Base-by-base conservation (phyloP, 2,113 vertebrate genomes). In the Antigone vipio region DNA sequence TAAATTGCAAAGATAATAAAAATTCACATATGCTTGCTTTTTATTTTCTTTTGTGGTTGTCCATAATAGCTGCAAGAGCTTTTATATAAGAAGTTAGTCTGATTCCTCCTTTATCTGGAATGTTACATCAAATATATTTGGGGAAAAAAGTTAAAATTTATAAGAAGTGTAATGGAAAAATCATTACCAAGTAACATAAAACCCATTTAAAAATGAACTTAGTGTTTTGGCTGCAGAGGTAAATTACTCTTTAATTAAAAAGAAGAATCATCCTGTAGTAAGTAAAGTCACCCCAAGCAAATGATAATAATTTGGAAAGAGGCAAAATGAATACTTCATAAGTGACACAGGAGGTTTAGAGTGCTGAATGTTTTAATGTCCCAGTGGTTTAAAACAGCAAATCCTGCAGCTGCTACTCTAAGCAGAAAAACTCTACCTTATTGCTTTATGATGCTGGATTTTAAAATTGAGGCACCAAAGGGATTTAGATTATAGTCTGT, bases 211-310 rank as follows among this genome's bases (percentile, higher is more conserved):
- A 86, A 92, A 77, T 71, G 34, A 56, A 15, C 5, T 11, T 4
- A 23, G 5, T 11, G 49, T 74, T 95, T 64, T 94, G 71, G 86
- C 88, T 91, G 72, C 76, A 92, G 86, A 95, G 94, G 73, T 90
- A 84, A 91, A 81, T 72, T 82, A 49, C 62, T 97, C 79, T 97
- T 97, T 97, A 97, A 97, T 97, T 97, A 97, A 97, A 97, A 97
- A 87, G 63, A 89, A 86, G 66, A 93, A 68, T 83, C 59, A 79
- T 78, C 44, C 84, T 58, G 20, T n/a, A 95, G 94, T 79, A 96
- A 96, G 87, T 91, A 73, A 96, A 97, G 86, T 89, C 64, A 95
- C 67, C 79, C 91, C 66, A 93, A 96, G 95, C 91, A 94, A 97
- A 97, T 85, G 72, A 88, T 59, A 95, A 92, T 86, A 89, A 94